Conservation (phyloP, 2,888 invertebrate genomes). For the Masnerella sp. region DNA sequence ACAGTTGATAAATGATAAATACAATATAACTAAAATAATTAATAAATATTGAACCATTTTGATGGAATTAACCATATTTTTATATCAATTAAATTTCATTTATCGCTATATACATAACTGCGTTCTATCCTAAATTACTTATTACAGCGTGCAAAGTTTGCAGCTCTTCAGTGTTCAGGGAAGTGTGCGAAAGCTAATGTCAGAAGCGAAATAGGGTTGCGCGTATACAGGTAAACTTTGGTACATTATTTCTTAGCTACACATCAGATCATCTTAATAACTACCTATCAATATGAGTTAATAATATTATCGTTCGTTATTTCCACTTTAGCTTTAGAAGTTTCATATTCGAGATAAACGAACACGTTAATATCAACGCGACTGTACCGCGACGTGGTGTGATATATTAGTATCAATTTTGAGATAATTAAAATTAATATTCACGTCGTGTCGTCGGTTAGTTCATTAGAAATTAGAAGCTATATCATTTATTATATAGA, state of each 20-base stretch:
- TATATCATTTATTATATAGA: no score
- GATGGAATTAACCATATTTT: background rate
- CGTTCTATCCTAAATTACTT: constrained; percentile 49
- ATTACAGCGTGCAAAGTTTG: constrained; percentile 58
- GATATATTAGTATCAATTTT: background rate
- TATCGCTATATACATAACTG: constrained; percentile 24
- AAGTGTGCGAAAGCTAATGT: constrained; percentile 74
- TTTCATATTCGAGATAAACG: constrained; percentile 53
- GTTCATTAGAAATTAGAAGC: no score
- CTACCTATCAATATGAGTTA: constrained; percentile 64
- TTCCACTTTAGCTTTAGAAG: constrained; percentile 70
- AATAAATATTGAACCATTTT: background rate
- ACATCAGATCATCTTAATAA: constrained; percentile 60
- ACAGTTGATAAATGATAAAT: background rate
- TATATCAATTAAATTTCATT: constrained; percentile 16
- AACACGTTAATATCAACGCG: background rate
- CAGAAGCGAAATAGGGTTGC: constrained; percentile 73
- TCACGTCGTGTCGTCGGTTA: background rate
- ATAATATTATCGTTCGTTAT: constrained; percentile 74
- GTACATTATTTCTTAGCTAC: constrained; percentile 62
- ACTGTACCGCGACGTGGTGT: background rate
- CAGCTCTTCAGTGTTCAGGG: constrained; percentile 72
- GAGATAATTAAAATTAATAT: background rate
- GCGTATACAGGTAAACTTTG: constrained; percentile 76
- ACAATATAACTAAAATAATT: background rate